These are phyloP conservation scores for Manduca sexta DNA, from an alignment of 1,140 invertebrate genomes.

Conservation along the genomic window DNA sequence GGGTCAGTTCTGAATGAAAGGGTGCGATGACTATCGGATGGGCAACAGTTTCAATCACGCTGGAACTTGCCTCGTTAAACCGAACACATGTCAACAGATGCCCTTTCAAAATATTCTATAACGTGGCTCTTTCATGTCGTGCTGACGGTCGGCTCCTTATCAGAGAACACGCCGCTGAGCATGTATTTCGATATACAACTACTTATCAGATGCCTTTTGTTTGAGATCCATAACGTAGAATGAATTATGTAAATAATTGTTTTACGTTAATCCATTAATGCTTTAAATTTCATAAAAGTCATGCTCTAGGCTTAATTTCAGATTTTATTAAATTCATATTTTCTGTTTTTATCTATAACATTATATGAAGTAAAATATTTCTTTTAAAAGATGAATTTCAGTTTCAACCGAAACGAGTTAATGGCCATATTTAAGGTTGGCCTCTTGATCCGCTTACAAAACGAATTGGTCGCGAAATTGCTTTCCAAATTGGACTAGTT, in stretches of 20 bases:
- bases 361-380: too few species aligned
- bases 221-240: too few species aligned
- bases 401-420: constrained; percentile 42
- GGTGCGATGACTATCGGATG: constrained; percentile 48
- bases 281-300: too few species aligned
- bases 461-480: constrained; percentile 70
- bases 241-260: too few species aligned
- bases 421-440: constrained; percentile 62
- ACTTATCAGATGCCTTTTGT: too few species aligned
- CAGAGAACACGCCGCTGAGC: constrained; percentile 1
- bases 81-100: constrained; percentile 24
- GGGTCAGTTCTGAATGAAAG: constrained; percentile 40
- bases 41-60: constrained; percentile 51
- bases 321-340: too few species aligned
- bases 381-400: constrained; percentile 36
- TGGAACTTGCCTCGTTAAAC: constrained; percentile 42
- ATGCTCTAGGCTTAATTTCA: too few species aligned
- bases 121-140: constrained; percentile 22
- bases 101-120: constrained; percentile 37
- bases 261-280: too few species aligned
- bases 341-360: too few species aligned
- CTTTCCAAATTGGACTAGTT: constrained; percentile 70
- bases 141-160: constrained; percentile 10
- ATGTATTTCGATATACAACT: not conserved
- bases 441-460: constrained; percentile 66